Base-by-base conservation (phyloP, 2,888 invertebrate genomes). In the Cancer borealis region DNA sequence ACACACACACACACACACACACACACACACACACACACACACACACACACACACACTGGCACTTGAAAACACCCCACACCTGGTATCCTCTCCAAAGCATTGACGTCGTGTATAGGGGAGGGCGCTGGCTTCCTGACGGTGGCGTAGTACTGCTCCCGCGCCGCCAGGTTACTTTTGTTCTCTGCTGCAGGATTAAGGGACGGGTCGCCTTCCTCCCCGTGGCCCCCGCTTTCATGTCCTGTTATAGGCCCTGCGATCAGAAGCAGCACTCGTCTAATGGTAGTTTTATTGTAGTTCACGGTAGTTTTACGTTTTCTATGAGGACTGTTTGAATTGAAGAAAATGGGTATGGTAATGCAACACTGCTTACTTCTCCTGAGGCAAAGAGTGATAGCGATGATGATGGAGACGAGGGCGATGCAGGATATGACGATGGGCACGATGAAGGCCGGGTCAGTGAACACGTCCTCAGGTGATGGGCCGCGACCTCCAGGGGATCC, bases 361-460 rank as follows among this genome's bases (percentile, higher is more conserved):
- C 1, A n/a, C 39, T 88, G 4, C 66, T 97, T 96, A 97, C 97
- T 97, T 96, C 97, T 97, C 96, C 96, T 97, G 92, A 97, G 96
- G 96, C 97, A 97, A 96, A 97, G 97, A 95, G 97, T 97, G 21
- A 97, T 97, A 30, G 97, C 97, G 87, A 97, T 96, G 73, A 97
- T 96, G 12, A 97, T 97, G 30, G 97, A 96, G 90, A 97, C 96
- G n/a, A 97, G 97, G 0, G 97, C 97, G 95, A 97, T 96, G 66
- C 97, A 96, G n/a, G 97, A 96, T 95, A 97, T 96, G 90, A 97
- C 96, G 94, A 97, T 97, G 14, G 97, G 97, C 26, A 97, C 97
- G 96, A 97, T 96, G 92, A 97, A 97, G 96, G 97, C 97, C 17
- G 97, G 96, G 95, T 97, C 97, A 96, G 96, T 96, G 96, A 97